Base-by-base conservation (phyloP, 35 echinoderm and acorn worm species). In the Heliocidaris tuberculata region DNA sequence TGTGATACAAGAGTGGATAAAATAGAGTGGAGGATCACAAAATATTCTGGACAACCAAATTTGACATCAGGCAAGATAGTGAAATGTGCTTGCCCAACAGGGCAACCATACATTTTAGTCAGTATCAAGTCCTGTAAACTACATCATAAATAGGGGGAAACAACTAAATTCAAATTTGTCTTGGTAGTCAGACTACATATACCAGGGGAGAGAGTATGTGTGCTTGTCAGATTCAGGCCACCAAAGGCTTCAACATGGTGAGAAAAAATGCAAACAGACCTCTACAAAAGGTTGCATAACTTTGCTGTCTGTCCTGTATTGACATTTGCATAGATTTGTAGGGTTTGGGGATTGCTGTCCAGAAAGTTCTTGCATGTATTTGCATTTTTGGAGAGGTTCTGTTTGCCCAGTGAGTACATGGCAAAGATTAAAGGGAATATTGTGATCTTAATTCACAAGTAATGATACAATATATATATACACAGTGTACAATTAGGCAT, bases 301-400 rank as follows among this genome's bases (percentile, higher is more conserved):
- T 89, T 86, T 42, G 47, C 87, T 89, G 87, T 89, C 87, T 89
- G 87, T 89, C 17, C 10, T n/a, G 4, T 89, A 30, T 89, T 89
- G 87, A 89, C 32, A 89, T 89, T 89, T 89, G 31, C 87, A 48
- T 89, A 89, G 87, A 89, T 89, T 89, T 89, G 31, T 47, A 89
- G 87, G 31, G 31, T 89, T 32, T 16, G 31, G 17, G 87, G 87
- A 32, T 48, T 17, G 87, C 65, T 89, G 87, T 89, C 87, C 87
- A 89, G 87, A 89, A 89, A 47, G 87, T 89, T 32, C 87, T 89
- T 78, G 65, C 65, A 78, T 78, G 19, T 78, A 48, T 89, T 89
- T 89, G 47, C 87, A 47, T 32, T 89, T 24, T 12, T 89, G 2
- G 87, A 89, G 87, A 47, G 87, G 87, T 89, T 6, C 24, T 89